phyloP scores from a whole-genome alignment of 2,888 invertebrate species.

The Ecliptopera silaceata region DNA sequence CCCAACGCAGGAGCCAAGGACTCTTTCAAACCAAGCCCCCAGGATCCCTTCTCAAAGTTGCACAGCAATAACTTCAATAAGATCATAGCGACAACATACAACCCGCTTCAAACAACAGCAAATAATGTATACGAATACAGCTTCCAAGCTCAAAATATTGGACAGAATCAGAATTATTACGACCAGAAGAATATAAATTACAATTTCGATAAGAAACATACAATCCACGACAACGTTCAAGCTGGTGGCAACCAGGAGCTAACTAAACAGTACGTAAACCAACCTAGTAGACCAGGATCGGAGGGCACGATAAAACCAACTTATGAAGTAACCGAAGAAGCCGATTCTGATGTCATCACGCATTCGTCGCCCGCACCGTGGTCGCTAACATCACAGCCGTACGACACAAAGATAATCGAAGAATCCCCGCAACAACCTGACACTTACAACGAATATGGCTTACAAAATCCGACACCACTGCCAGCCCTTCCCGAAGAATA shows the following conservation, averaged over 20 bases:
- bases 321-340: constrained; percentile 75
- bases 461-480: constrained; percentile 56
- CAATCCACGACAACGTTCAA: constrained; percentile 63
- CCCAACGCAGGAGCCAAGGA: constrained; percentile 63
- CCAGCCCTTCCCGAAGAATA: constrained; percentile 68
- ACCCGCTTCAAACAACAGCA: constrained; percentile 62
- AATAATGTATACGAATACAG: constrained; percentile 60
- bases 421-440: constrained; percentile 56
- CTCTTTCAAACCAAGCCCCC: constrained; percentile 73
- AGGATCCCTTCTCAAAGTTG: constrained; percentile 69
- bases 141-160: constrained; percentile 59
- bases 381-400: constrained; percentile 61
- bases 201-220: constrained; percentile 63
- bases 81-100: constrained; percentile 68
- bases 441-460: constrained; percentile 47
- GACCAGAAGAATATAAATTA: constrained; percentile 44
- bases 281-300: constrained; percentile 48
- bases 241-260: constrained; percentile 64
- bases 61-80: constrained; percentile 59
- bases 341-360: constrained; percentile 60
- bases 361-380: constrained; percentile 65
- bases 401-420: constrained; percentile 57
- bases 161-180: constrained; percentile 61
- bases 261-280: constrained; percentile 58
- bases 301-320: constrained; percentile 56